Percentiles rank a stretch among this genome's conserved stretches.
Evolutionary conservation across 2,797 vertebrate species (phyloP).

Genomic region (Nyctibius grandis): DNA sequence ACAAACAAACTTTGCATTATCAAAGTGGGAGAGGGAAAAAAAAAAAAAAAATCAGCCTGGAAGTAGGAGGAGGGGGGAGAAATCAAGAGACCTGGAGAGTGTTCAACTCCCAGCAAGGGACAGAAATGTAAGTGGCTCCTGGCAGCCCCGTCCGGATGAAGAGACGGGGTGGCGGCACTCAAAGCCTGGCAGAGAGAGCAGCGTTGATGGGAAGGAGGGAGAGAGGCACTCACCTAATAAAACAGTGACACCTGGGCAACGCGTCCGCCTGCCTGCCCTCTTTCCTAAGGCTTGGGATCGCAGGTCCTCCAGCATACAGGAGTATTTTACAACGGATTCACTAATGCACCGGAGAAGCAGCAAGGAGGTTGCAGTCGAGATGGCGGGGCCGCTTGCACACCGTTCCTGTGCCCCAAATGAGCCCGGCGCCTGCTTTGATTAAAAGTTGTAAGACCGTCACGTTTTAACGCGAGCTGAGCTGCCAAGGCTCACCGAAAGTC

Average conservation of each 20-base stretch:
- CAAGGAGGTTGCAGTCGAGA: accelerated
- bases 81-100: constrained; percentile 58
- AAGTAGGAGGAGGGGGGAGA: neutral
- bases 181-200: constrained; percentile 17
- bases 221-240: constrained; percentile 45
- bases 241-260: constrained; percentile 34
- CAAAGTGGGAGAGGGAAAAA: neutral
- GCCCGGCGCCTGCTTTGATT: neutral
- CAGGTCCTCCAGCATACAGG: neutral
- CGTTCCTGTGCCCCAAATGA: neutral
- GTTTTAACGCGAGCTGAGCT: neutral
- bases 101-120: constrained; percentile 63
- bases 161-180: constrained; percentile 37
- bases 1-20: neutral
- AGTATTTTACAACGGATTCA: neutral
- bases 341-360: accelerated
- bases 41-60: neutral
- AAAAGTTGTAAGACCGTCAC: accelerated
- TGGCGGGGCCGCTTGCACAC: accelerated
- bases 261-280: neutral
- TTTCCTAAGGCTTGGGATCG: neutral
- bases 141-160: constrained; percentile 46
- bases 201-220: neutral
- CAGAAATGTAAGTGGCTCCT: constrained; percentile 43
- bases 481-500: neutral